These are phyloP conservation scores for Alces alces DNA, from an alignment of 2,113 vertebrate species.

Conservation along the genomic window DNA sequence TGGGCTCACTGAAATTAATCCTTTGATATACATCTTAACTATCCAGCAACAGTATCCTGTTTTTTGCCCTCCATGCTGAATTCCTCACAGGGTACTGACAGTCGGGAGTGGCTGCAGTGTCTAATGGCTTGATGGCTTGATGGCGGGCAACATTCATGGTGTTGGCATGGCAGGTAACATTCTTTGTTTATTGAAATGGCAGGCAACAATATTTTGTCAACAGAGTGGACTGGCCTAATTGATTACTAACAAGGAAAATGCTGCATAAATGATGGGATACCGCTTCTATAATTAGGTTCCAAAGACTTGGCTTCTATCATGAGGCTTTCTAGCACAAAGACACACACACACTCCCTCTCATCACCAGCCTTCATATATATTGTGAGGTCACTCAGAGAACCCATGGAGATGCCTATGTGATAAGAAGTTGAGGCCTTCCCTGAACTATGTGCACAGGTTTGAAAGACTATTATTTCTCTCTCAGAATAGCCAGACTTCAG, in stretches of 20 bases:
- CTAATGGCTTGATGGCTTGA: not conserved
- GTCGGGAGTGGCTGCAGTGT: not conserved
- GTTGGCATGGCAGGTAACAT: not conserved
- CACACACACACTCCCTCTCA: not conserved
- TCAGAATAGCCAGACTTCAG: not conserved
- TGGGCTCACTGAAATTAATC: not conserved
- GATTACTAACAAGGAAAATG: not conserved
- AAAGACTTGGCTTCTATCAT: not conserved
- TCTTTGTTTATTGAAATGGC: not conserved
- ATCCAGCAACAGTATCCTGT: not conserved
- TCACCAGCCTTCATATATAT: not conserved
- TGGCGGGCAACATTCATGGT: not conserved
- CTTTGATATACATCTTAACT: not conserved
- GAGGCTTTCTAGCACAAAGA: not conserved
- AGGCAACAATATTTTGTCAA: not conserved
- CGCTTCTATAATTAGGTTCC: not conserved
- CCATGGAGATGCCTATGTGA: not conserved
- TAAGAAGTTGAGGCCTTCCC: not conserved
- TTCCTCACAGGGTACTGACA: not conserved
- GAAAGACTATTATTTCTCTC: not conserved
- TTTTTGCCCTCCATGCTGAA: not conserved
- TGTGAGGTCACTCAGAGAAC: not conserved
- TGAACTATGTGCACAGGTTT: accelerated
- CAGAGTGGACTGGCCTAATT: not conserved
- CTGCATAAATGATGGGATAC: not conserved